Base-by-base conservation (phyloP, 2,888 invertebrate genomes). In the Ferdinandea cuprea region DNA sequence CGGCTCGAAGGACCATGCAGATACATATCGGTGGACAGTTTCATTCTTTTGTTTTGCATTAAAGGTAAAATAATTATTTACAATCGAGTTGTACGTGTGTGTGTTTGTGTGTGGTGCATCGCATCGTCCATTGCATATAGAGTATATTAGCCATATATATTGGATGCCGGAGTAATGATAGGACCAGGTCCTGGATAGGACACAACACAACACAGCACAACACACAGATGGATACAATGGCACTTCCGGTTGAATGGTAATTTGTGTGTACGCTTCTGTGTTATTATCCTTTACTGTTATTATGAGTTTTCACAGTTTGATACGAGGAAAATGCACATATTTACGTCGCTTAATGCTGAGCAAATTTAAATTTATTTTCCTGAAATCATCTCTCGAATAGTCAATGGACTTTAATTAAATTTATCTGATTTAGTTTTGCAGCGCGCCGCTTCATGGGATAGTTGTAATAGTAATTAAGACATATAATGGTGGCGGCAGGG, bases 221-320 rank as follows among this genome's bases (percentile, higher is more conserved):
- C 52, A 56, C 50, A 54, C 56, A 46, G 71, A 48, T 61, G 72
- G 54, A 78, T 77, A 83, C 83, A 83, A 83, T 78, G 37, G 83
- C 50, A 83, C 72, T 83, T 83, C 78, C 83, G 83, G 72, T 83
- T 78, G 77, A 78, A 77, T 83, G 72, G 68, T 78, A 83, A 83
- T 83, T 83, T 73, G 83, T 66, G 48, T 66, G 40, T 48, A 6
- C 63, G 37, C 6, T 7, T 4, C 28, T 65, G 42, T 40, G 76
- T 61, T 81, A 81, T 76, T 81, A 81, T 81, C 65, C 80, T 76
- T 74, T 65, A 46, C 74, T 32, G 63, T 65, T 81, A 71, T 66
- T 76, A 81, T 71, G 76, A 59, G 40, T 65, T 71, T 65, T 52
- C 58, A 40, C 37, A 4, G 28, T 30, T 32, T 9, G 61, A 25